Base-by-base conservation (phyloP, 2,888 invertebrate genomes). In the Gortyna flavago region DNA sequence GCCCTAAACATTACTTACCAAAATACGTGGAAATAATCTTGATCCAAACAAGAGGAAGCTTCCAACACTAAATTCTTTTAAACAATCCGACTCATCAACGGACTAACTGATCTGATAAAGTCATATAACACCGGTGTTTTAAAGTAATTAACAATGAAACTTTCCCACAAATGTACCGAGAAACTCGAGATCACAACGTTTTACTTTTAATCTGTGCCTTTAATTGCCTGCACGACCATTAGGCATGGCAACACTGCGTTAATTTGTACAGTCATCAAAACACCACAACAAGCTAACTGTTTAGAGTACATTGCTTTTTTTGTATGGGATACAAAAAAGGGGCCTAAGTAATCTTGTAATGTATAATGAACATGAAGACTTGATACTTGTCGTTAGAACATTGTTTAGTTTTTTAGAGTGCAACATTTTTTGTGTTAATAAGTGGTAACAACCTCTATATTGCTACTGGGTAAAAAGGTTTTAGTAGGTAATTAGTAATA, bases 141-240 rank as follows among this genome's bases (percentile, higher is more conserved):
- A 51, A 77, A 83, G 89, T 89, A 90, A 91, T 91, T 91, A 91
- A 89, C 88, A 85, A 85, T 81, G 87, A 82, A 88, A 87, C 77
- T 84, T 91, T 91, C 91, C 90, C 91, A 92, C 91, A 88, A 85
- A 88, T 83, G 88, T 91, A 91, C 88, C 80, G 77, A 80, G 90
- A 85, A 89, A 83, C 80, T 59, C 61, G 86, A 90, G 80, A 87
- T 79, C 81, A 84, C 78, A 85, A 86, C 87, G 87, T 90, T 90
- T 91, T 85, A 89, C 83, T 88, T 89, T 90, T 90, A 89, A 90
- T 91, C 86, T 85, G 75, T 77, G 81, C 81, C 78, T 85, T 83
- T 88, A 87, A 88, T 89, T 89, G 84, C 87, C 74, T 80, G 29
- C 72, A 67, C 80, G 79, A 83, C 85, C 85, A 89, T 87, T 88